Evolutionary conservation across 2,888 invertebrate genomes (phyloP), one percentile per base, ranked within the genome.

Genomic region (Melipona beecheii): DNA sequence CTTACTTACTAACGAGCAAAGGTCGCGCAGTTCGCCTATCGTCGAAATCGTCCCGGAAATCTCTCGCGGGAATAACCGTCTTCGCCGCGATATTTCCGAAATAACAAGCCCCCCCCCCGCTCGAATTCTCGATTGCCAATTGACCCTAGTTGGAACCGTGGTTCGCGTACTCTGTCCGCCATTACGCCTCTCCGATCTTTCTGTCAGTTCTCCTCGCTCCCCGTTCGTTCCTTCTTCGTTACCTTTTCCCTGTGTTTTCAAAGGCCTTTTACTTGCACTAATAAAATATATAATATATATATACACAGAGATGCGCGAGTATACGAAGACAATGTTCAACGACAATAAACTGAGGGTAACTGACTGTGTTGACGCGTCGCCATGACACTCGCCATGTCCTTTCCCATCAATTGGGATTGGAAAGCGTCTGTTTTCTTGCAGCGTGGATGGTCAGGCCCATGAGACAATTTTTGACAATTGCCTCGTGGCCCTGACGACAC

Each of bases 1-100:
- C 43, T 0, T 43, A 49, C 74, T 58, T 58, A 43, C 27, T 65
- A 82, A 74, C 74, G 56, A 74, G 69, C 62, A 24, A 24, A 50
- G 56, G 17, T 72, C 73, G 54, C 24, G 43, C 9, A 2, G 9
- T 43, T 43, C 43, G 24, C 54, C 49, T 54, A 60, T 72, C 31
- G 56, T 24, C 5, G 36, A 15, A 24, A 62, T 50, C n/a, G 56
- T 69, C 31, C 56, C 52, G 52, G 31, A 78, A 36, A 49, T 58
- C 50, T 66, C 58, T 60, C 58, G 60, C 75, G 58, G 52, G 60
- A 31, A 75, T 52, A 21, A 2, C 9, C n/a, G 17, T 27, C 13
- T 4, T 4, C 17, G 36, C 27, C 5, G 27, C 3, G 21, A 43
- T 58, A 75, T 68, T 36, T 5, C 49, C 49, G 43, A 11, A 75